Conservation (phyloP, 2,113 vertebrate genomes). For the Corynorhinus townsendii region DNA sequence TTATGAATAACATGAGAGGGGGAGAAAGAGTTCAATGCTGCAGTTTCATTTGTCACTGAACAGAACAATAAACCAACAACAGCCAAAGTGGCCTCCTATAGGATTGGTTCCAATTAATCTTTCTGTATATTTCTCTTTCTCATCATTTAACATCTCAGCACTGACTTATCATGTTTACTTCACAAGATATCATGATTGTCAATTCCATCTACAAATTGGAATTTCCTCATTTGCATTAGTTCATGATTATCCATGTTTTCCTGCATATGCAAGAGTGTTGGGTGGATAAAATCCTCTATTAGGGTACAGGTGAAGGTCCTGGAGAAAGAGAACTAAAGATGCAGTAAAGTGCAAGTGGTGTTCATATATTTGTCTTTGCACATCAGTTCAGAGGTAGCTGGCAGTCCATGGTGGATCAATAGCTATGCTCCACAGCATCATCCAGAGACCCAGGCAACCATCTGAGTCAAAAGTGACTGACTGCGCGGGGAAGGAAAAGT, state of each 20-base stretch:
- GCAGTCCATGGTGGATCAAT: not conserved
- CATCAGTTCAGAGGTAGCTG: not conserved
- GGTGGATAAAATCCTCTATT: not conserved
- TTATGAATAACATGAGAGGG: not conserved
- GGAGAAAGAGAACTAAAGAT: not conserved
- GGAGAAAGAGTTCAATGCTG: conserved; percentile 50
- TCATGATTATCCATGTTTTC: not conserved
- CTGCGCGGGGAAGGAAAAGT: not conserved
- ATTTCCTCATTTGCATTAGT: not conserved
- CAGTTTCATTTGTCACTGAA: conserved; percentile 50
- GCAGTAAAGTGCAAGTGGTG: not conserved
- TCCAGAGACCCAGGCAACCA: not conserved
- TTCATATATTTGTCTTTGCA: not conserved
- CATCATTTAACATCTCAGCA: not conserved
- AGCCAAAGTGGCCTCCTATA: conserved; percentile 36
- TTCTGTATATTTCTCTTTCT: conserved; percentile 60
- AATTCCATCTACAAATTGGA: not conserved
- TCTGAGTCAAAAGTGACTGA: not conserved
- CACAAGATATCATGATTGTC: not conserved
- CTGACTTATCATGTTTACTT: conserved; percentile 1
- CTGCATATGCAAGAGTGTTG: not conserved
- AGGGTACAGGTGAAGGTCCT: not conserved
- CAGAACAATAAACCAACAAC: conserved; percentile 38
- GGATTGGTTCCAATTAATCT: conserved; percentile 34
- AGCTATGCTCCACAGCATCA: not conserved